Base-by-base conservation (phyloP, 2,888 invertebrate genomes). In the Ectemnius cavifrons region DNA sequence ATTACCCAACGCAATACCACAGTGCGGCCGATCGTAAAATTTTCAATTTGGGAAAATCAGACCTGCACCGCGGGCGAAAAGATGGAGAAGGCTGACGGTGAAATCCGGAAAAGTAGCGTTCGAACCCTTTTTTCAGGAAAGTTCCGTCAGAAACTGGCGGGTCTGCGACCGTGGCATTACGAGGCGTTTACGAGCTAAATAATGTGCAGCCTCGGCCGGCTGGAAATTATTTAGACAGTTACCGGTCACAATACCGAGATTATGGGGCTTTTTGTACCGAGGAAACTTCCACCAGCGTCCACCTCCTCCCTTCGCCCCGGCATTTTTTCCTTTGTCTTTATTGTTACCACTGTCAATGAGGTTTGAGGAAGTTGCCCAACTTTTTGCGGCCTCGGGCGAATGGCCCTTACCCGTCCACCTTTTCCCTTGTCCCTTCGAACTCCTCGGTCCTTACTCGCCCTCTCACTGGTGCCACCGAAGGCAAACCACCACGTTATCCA, bases 221-320 rank as follows among this genome's bases (percentile, higher is more conserved):
- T 78, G 74, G 76, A 84, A 85, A 84, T 87, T 79, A 85, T 84
- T 83, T 69, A 73, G 37, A 69, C 78, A 61, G 77, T 82, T 81
- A 79, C 73, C 65, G 69, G 69, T 73, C 65, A 81, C 84, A 84
- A 82, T 83, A 58, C 65, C 78, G 58, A 79, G 80, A 85, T 82
- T 81, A 85, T 82, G 79, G 79, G 77, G 73, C 62, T 81, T 84
- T 84, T 82, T 85, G 37, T 67, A 58, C 46, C 67, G 46, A 11
- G n/a, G 59, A 61, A 68, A 67, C 71, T 74, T 60, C 52, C 63
- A 4, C 46, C 45, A 16, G 63, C 61, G 60, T 63, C 63, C 59
- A 63, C 68, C n/a, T 62, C 47, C 1, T 46, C 3, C 11, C 28
- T 18, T 27, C 49, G 46, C n/a, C n/a, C n/a, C 18, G 28, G 52